phyloP scores from a whole-genome alignment of 2,888 invertebrate genomes.

The Thera britannica region DNA sequence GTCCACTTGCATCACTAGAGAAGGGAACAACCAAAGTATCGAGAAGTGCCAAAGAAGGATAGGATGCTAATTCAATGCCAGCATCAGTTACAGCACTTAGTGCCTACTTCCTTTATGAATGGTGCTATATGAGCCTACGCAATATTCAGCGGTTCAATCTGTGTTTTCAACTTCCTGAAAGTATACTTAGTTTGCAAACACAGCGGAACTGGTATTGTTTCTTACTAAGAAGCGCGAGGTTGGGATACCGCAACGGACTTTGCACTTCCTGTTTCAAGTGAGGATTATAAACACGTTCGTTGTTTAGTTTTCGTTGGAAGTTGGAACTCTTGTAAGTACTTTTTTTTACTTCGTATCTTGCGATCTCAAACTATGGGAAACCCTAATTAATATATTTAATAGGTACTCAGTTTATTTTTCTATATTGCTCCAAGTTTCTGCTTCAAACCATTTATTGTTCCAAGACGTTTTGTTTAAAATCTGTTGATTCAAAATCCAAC shows the following conservation, averaged over 20 bases:
- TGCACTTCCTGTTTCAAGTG: conserved; percentile 81
- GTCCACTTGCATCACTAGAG: conserved; percentile 71
- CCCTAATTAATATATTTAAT: too few species aligned
- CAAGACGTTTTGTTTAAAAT: too few species aligned
- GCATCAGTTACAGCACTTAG: conserved; percentile 41
- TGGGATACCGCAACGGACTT: conserved; percentile 75
- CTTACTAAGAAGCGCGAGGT: conserved; percentile 74
- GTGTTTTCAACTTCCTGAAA: conserved; percentile 72
- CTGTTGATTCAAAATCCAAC: too few species aligned
- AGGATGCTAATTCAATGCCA: conserved; percentile 52
- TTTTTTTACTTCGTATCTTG: too few species aligned
- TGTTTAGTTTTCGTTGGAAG: conserved; percentile 57
- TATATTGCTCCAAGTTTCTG: background rate
- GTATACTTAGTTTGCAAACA: conserved; percentile 78
- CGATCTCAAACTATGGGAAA: too few species aligned
- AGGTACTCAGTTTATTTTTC: background rate
- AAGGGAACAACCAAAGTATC: conserved; percentile 31
- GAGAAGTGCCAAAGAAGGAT: conserved; percentile 31
- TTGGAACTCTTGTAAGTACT: conserved; percentile 41
- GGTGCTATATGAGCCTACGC: conserved; percentile 36
- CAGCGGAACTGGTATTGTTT: conserved; percentile 83
- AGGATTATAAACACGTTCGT: conserved; percentile 76
- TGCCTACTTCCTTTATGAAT: conserved; percentile 51
- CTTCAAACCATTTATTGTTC: too few species aligned
- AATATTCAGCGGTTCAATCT: conserved; percentile 57